Percentiles rank a stretch among this genome's conserved stretches.
phyloP scores from a whole-genome alignment of 2,113 vertebrate species.

The Mormyrus iriodes region DNA sequence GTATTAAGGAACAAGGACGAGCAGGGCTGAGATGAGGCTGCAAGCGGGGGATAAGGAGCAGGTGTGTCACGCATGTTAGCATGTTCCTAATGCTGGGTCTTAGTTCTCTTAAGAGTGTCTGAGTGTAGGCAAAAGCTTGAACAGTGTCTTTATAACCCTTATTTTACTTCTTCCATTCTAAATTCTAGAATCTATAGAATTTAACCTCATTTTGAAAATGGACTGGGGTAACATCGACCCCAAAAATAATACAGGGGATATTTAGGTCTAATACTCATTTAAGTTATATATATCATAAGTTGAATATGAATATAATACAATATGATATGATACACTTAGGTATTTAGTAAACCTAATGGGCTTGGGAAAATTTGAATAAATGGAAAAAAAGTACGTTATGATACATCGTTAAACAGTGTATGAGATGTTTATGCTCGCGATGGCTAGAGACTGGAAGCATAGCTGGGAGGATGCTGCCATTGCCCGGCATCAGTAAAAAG shows the following conservation, averaged over 20 bases:
- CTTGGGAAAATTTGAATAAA: not conserved
- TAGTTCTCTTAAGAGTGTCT: too few species aligned
- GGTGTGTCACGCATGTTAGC: not conserved
- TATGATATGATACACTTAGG: not conserved
- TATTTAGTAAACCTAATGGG: not conserved
- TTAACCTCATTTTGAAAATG: too few species aligned
- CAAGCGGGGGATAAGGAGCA: not conserved
- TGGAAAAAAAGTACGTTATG: not conserved
- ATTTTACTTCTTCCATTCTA: too few species aligned
- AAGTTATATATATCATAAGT: not conserved
- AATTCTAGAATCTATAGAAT: too few species aligned
- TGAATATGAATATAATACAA: not conserved
- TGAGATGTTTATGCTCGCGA: not conserved
- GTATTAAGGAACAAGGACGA: not conserved
- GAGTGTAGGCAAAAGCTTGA: not conserved
- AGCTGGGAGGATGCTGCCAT: not conserved
- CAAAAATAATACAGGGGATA: too few species aligned
- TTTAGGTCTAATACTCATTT: too few species aligned
- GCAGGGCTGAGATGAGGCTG: too few species aligned
- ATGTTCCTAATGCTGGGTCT: not conserved
- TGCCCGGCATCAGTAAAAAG: too few species aligned
- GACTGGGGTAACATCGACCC: too few species aligned
- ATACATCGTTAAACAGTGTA: not conserved
- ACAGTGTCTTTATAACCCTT: too few species aligned
- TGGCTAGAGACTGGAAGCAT: not conserved